Evolutionary conservation across 2,797 vertebrate genomes (phyloP).

Genomic region (Melanotaenia nigrans): DNA sequence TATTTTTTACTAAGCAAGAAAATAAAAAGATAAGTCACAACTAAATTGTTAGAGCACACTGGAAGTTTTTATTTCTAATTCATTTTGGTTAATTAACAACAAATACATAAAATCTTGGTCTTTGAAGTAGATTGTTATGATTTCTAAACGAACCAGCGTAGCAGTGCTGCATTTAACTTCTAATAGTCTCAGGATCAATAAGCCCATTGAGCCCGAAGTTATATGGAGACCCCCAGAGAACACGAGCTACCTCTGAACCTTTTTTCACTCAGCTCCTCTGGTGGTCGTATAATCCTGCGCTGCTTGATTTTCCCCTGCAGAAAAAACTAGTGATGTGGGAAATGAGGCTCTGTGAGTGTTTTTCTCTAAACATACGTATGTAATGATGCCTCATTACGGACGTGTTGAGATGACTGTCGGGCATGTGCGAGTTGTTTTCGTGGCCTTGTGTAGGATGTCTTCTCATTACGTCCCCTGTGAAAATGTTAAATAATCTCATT

Average conservation of each 20-base stretch:
- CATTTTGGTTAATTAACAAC: background rate
- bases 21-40: background rate
- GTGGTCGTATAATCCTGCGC: background rate
- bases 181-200: conserved; percentile 13
- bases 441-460: conserved; percentile 55
- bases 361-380: conserved; percentile 24
- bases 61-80: background rate
- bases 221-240: background rate
- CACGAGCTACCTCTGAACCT: background rate
- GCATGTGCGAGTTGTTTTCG: conserved; percentile 39
- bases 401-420: conserved; percentile 18
- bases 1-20: background rate
- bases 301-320: background rate
- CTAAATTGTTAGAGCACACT: no score
- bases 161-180: background rate
- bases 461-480: conserved; percentile 52
- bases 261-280: background rate
- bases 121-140: background rate
- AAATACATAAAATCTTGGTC: background rate
- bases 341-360: conserved; percentile 23
- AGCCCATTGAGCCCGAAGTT: conserved; percentile 11
- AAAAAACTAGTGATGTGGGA: background rate
- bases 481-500: conserved; percentile 44
- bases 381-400: conserved; percentile 33
- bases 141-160: conserved; percentile 1